A percentile compares a stretch with the other conserved stretches of the same genome.
Conservation (phyloP, 2,888 invertebrate species). For the Liposcelis brunnea region DNA sequence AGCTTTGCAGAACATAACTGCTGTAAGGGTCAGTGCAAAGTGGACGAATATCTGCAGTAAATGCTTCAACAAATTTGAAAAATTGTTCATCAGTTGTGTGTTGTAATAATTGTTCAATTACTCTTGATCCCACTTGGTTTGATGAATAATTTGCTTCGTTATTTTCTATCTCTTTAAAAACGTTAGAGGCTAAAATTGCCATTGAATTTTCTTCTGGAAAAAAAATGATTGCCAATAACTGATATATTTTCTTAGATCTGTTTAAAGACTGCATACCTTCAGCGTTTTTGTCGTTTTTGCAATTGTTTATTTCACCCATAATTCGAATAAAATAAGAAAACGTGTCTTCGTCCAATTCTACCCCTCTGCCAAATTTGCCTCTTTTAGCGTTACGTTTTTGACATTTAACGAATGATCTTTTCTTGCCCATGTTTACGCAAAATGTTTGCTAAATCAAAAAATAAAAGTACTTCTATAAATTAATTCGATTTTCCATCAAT, state of each 20-base stretch:
- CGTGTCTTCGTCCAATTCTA: conserved; percentile 49
- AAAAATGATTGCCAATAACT: too few relatives aligned
- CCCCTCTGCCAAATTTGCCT: conserved; percentile 53
- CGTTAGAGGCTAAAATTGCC: conserved; percentile 55
- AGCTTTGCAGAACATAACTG: conserved; percentile 64
- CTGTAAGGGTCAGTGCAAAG: conserved; percentile 59
- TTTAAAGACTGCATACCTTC: conserved; percentile 3
- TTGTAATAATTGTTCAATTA: conserved; percentile 56
- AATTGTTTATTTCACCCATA: conserved; percentile 40
- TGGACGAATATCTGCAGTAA: conserved; percentile 47
- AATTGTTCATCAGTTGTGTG: conserved; percentile 44
- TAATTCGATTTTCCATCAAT: too few relatives aligned
- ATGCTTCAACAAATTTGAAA: conserved; percentile 40
- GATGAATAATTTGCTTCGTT: conserved; percentile 54
- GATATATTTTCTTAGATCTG: too few relatives aligned
- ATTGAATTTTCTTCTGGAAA: too few relatives aligned
- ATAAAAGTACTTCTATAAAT: too few relatives aligned
- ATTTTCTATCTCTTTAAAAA: conserved; percentile 49
- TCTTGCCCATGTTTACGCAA: too few relatives aligned
- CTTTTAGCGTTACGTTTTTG: conserved; percentile 60
- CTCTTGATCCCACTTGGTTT: conserved; percentile 65
- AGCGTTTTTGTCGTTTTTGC: not conserved
- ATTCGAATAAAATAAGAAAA: conserved; percentile 63
- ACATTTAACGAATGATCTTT: conserved; percentile 47
- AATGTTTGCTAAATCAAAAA: too few relatives aligned